Conservation (phyloP, 2,113 vertebrate genomes). For the Epinephelus cyanopodus region DNA sequence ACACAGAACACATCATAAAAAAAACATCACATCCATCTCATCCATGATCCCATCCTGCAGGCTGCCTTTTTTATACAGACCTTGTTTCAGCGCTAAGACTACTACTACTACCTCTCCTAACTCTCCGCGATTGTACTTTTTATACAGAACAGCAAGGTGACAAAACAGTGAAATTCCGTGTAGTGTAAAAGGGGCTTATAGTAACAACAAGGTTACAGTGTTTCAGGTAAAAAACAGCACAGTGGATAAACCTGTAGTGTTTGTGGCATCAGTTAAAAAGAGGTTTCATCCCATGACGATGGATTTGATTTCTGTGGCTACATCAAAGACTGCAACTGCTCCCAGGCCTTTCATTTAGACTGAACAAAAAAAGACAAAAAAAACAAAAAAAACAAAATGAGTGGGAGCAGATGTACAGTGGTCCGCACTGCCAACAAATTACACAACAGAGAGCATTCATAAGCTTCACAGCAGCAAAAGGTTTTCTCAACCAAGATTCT, state of each 20-base stretch:
- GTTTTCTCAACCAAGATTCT: not conserved
- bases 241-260: not conserved
- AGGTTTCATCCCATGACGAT: conserved; percentile 3
- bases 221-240: not conserved
- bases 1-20: no score
- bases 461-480: conserved; percentile 5
- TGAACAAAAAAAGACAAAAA: not conserved
- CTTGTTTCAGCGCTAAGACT: no score
- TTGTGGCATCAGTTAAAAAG: conserved; percentile 8
- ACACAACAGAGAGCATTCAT: conserved; percentile 37
- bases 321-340: conserved; percentile 48
- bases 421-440: conserved; percentile 30
- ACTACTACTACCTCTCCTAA: no score
- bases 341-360: conserved; percentile 35
- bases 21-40: no score
- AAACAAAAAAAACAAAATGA: conserved; percentile 11
- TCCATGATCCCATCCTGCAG: no score
- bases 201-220: not conserved
- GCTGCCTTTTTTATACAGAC: no score
- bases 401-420: conserved; percentile 53
- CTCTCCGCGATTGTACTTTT: no score
- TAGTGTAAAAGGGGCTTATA: no score
- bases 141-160: no score
- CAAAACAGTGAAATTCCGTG: no score
- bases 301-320: conserved; percentile 16